A percentile compares a stretch with the other conserved stretches of the same genome.
Evolutionary conservation across 2,113 vertebrate genomes (phyloP).

Genomic region (Gymnogyps californianus): DNA sequence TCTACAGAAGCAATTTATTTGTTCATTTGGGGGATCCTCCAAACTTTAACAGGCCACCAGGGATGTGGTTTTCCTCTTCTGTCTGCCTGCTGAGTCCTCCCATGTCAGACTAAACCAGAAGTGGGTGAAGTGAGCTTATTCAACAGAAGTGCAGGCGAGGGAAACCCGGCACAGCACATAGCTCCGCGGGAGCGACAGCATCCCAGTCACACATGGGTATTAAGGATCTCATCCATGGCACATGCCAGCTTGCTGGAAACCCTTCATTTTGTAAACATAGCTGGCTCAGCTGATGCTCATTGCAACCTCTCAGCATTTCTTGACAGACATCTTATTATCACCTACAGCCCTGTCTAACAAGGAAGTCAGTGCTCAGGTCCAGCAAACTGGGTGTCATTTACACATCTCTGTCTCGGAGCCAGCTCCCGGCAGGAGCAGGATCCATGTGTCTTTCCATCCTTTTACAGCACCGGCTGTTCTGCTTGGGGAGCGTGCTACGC

Average conservation of each 20-base stretch:
- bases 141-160: not conserved
- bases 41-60: not conserved
- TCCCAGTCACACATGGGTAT: not conserved
- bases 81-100: not conserved
- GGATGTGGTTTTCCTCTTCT: not conserved
- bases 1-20: not conserved
- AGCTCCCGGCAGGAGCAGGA: not conserved
- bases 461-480: not conserved
- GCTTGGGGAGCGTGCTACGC: accelerated
- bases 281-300: not conserved
- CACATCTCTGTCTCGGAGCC: not conserved
- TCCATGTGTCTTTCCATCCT: not conserved
- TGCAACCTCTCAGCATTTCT: not conserved
- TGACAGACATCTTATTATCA: not conserved
- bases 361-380: not conserved
- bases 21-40: not conserved
- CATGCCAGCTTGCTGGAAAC: not conserved
- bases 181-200: accelerated
- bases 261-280: not conserved
- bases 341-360: not conserved
- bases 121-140: not conserved
- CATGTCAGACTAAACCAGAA: not conserved
- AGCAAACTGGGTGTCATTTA: not conserved
- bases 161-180: accelerated
- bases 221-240: not conserved